phyloP scores from a whole-genome alignment of 2,888 invertebrate species.

The Oxytorus armatus region DNA sequence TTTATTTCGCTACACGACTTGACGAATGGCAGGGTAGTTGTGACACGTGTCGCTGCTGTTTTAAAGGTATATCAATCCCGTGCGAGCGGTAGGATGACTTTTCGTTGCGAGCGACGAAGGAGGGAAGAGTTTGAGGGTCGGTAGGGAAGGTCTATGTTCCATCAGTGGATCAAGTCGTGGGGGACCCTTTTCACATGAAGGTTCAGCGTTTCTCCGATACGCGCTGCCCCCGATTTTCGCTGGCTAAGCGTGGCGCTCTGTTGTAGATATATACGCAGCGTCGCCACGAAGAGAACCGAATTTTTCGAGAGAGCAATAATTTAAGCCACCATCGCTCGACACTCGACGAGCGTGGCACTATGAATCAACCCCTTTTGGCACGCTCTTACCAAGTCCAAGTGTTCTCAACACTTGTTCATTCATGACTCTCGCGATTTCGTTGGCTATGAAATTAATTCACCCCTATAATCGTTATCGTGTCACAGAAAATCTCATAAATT shows the following conservation, averaged over 20 bases:
- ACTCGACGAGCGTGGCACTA: slow-evolving; percentile 50
- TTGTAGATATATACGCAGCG: not conserved
- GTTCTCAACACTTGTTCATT: slow-evolving; percentile 61
- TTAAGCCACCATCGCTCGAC: slow-evolving; percentile 52
- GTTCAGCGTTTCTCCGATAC: slow-evolving; percentile 72
- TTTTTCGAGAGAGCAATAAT: slow-evolving; percentile 59
- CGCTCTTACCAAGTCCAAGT: slow-evolving; percentile 51
- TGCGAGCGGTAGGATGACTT: slow-evolving; percentile 4
- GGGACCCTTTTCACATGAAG: slow-evolving; percentile 57
- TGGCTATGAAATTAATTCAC: slow-evolving; percentile 34
- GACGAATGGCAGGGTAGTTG: slow-evolving; percentile 32
- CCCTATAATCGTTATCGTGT: slow-evolving; percentile 12
- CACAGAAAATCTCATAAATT: slow-evolving; percentile 1
- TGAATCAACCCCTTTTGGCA: slow-evolving; percentile 63
- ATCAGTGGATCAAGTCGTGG: slow-evolving; percentile 70
- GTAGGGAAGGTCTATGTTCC: slow-evolving; percentile 75
- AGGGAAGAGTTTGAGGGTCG: slow-evolving; percentile 69
- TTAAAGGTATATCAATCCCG: slow-evolving; percentile 55
- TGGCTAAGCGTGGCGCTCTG: slow-evolving; percentile 4
- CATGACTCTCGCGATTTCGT: slow-evolving; percentile 47
- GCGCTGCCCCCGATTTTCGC: slow-evolving; percentile 58
- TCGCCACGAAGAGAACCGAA: slow-evolving; percentile 10
- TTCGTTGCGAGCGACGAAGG: not conserved
- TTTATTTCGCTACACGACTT: slow-evolving; percentile 26
- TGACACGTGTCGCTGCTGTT: slow-evolving; percentile 51